Percentiles rank a stretch among this genome's conserved stretches.
phyloP scores from a whole-genome alignment of 2,113 vertebrate species.

The Hippoglossus stenolepis region DNA sequence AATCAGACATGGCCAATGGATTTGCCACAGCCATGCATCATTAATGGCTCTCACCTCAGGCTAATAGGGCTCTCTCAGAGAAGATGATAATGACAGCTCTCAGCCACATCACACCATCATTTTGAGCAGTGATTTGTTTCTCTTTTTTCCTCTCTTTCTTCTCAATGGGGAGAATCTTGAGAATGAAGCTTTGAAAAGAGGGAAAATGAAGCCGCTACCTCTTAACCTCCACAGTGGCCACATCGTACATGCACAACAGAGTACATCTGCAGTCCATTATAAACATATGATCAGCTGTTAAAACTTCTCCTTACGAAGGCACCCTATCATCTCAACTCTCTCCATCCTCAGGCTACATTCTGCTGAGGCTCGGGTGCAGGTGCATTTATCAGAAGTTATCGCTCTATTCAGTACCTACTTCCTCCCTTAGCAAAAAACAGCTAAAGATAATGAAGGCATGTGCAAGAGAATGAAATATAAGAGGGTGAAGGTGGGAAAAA shows the following conservation, averaged over 20 bases:
- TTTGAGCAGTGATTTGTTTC: slow-evolving; percentile 4
- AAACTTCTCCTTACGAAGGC: too few species aligned
- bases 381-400: too few species aligned
- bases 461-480: background rate
- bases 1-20: slow-evolving; percentile 55
- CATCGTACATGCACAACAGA: slow-evolving; percentile 25
- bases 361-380: too few species aligned
- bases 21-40: slow-evolving; percentile 57
- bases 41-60: slow-evolving; percentile 61
- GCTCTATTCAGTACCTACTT: too few species aligned
- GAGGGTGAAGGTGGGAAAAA: background rate
- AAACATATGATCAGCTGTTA: slow-evolving; percentile 25
- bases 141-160: background rate
- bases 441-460: too few species aligned
- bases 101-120: slow-evolving; percentile 34
- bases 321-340: background rate
- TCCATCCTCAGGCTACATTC: too few species aligned
- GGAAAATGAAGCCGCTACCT: slow-evolving; percentile 13
- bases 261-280: slow-evolving; percentile 28
- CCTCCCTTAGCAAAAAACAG: too few species aligned
- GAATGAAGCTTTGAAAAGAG: slow-evolving; percentile 16
- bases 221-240: slow-evolving; percentile 12
- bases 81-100: slow-evolving; percentile 56
- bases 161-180: slow-evolving; percentile 25
- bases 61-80: slow-evolving; percentile 51